phyloP scores from a whole-genome alignment of 2,888 invertebrate genomes.

The Cataglyphis livida region DNA sequence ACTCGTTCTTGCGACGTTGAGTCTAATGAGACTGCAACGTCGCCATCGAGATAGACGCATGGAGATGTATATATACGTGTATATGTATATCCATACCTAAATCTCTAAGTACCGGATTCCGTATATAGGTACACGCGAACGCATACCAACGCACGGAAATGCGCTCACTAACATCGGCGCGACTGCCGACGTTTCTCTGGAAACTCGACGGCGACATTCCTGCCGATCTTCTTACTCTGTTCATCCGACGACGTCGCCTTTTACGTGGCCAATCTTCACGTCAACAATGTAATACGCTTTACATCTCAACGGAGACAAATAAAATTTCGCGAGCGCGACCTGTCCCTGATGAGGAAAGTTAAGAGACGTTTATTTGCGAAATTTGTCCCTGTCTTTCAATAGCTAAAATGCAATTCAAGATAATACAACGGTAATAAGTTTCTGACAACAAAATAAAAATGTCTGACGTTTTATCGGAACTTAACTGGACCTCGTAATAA shows the following conservation, averaged over 20 bases:
- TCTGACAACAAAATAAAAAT: background rate
- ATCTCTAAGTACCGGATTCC: slow-evolving; percentile 61
- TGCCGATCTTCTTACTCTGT: slow-evolving; percentile 59
- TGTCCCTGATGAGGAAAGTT: slow-evolving; percentile 67
- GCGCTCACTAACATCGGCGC: slow-evolving; percentile 53
- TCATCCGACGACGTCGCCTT: slow-evolving; percentile 61
- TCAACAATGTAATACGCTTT: slow-evolving; percentile 73
- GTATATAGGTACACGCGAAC: slow-evolving; percentile 51
- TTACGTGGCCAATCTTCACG: slow-evolving; percentile 74
- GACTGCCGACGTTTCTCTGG: slow-evolving; percentile 52
- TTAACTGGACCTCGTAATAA: slow-evolving; percentile 8
- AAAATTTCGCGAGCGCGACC: slow-evolving; percentile 70
- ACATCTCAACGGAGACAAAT: slow-evolving; percentile 66
- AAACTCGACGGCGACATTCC: slow-evolving; percentile 69
- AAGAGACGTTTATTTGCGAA: slow-evolving; percentile 36
- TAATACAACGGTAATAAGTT: slow-evolving; percentile 19
- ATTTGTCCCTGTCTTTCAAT: slow-evolving; percentile 41
- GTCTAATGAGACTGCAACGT: slow-evolving; percentile 81
- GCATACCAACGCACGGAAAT: slow-evolving; percentile 58
- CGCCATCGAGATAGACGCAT: slow-evolving; percentile 75
- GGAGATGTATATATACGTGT: slow-evolving; percentile 51
- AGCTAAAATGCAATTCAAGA: slow-evolving; percentile 14
- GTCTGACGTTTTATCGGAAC: background rate
- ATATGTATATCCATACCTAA: slow-evolving; percentile 60
- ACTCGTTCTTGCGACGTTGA: slow-evolving; percentile 72